Evolutionary conservation across 2,113 vertebrate genomes (phyloP).

Genomic region (Pelmatolapia mariae): DNA sequence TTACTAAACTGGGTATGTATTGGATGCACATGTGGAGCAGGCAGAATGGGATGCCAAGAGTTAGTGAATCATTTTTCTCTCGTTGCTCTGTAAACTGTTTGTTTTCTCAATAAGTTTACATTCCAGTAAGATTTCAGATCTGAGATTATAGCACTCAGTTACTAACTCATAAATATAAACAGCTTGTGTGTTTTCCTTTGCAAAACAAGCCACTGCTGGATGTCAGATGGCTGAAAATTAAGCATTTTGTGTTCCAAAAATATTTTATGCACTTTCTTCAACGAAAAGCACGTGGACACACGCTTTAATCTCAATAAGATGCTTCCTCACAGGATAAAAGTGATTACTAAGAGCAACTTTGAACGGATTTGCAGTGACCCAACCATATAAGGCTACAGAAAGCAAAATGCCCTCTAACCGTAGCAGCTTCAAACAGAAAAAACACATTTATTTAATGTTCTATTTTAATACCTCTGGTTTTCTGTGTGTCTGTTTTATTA

Average conservation of each 20-base stretch:
- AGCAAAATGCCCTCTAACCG: neutral
- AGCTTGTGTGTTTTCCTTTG: constrained; percentile 5
- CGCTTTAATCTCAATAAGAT: neutral
- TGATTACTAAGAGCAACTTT: neutral
- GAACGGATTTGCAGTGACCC: neutral
- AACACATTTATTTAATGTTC: neutral
- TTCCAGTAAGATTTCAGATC: constrained; percentile 40
- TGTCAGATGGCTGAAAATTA: neutral
- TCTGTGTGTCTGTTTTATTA: neutral
- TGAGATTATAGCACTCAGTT: constrained; percentile 47
- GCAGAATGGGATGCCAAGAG: neutral
- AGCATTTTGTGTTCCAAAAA: neutral
- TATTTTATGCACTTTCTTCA: neutral
- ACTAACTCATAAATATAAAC: constrained; percentile 50
- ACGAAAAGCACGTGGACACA: neutral
- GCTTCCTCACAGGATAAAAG: neutral
- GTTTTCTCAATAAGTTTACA: constrained; percentile 49
- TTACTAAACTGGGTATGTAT: neutral
- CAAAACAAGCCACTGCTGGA: neutral
- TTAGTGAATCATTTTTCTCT: neutral
- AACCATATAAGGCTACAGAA: neutral
- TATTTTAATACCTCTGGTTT: neutral
- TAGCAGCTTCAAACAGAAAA: neutral
- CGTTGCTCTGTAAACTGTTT: neutral
- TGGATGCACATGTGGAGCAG: neutral